These are phyloP conservation scores for Saturnia pavonia DNA, from an alignment of 2,888 invertebrate species.

Conservation along the genomic window DNA sequence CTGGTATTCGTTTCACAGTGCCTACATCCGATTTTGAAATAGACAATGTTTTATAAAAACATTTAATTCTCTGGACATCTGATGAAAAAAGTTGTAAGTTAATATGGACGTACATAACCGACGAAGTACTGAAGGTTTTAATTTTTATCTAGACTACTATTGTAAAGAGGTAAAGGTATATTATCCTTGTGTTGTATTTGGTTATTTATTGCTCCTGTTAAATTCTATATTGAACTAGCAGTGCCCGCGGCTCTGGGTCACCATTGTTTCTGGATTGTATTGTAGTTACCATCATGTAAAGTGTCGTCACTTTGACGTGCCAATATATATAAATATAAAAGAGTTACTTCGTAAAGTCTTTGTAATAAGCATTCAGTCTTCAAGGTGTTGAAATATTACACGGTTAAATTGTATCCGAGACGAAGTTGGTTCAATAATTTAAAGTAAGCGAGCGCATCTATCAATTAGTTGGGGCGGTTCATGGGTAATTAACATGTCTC, in stretches of 20 bases:
- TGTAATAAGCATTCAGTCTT: neutral
- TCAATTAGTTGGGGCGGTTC: constrained; percentile 34
- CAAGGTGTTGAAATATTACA: neutral
- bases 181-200: too few species aligned
- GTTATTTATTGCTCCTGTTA: too few species aligned
- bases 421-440: constrained; percentile 44
- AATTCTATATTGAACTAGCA: too few species aligned
- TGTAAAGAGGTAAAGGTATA: too few species aligned
- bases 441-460: constrained; percentile 34
- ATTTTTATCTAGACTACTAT: neutral
- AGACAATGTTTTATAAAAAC: neutral
- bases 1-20: neutral
- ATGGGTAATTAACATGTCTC: constrained; percentile 26
- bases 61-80: neutral
- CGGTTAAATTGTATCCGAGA: constrained; percentile 5
- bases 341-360: neutral
- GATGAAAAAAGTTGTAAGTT: neutral
- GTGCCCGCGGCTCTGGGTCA: too few species aligned
- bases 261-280: too few species aligned
- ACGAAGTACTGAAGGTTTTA: neutral
- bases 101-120: neutral
- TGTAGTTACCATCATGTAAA: too few species aligned
- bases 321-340: too few species aligned
- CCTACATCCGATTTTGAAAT: neutral
- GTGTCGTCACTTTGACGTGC: too few species aligned